Base-by-base conservation (phyloP, 2,888 invertebrate species). In the Hirudinaria manillensis region DNA sequence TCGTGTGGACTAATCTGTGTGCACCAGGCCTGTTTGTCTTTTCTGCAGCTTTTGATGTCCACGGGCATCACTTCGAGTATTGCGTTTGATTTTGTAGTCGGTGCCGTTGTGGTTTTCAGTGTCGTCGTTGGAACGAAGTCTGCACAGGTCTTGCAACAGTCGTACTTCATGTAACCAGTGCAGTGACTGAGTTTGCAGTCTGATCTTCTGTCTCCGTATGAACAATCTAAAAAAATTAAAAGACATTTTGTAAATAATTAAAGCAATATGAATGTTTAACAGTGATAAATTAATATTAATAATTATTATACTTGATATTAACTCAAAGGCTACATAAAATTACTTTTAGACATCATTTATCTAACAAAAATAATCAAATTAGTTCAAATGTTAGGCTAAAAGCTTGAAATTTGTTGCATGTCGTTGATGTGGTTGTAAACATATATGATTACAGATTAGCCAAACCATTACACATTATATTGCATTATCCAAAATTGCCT, bases 11-110 rank as follows among this genome's bases (percentile, higher is more conserved):
- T 68, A 13, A 74, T 74, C 27, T 32, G 27, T 7, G 19, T 10
- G 51, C 74, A 74, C 74, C 74, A 74, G 10, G 74, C 74, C 53
- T 53, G 67, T 45, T 74, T 68, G 7, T 10, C 36, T 29, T 16
- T 45, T 45, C 13, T 45, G 45, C 45, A 45, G 45, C 16, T 45
- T 16, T 10, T 45, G 45, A 45, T 45, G 45, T 45, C 45, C 45
- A 45, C 13, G 16, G 45, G 45, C 45, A 45, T 1, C 45, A 45
- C 45, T 45, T 45, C 45, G 16, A 45, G 45, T 45, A 45, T 45
- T 45, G 45, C 45, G 16, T 45, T 45, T 16, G 45, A 45, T 45
- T 6, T 68, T n/a, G 68, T 68, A 19, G 68, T 68, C 13, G 36
- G 13, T 10, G 29, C 16, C 13, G 68, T 68, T 34, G 68, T 68